Evolutionary conservation across 2,797 vertebrate species (phyloP), one percentile per base, ranked within the genome.

Genomic region (Muscicapa comitata): DNA sequence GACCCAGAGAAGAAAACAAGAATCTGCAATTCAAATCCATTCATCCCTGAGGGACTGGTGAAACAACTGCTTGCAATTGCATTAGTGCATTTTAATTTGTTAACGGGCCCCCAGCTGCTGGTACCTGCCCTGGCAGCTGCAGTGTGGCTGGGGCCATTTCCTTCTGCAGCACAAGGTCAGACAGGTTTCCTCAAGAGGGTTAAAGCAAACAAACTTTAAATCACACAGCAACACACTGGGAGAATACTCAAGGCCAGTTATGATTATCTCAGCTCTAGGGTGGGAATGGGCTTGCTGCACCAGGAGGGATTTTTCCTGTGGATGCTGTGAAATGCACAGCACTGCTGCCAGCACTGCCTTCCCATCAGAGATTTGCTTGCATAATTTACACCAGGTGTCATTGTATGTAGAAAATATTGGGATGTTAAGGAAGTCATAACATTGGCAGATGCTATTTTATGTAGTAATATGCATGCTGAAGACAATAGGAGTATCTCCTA

Each of bases 51-150:
- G 85, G 84, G 71, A 31, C 35, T 67, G 68, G 61, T 65, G 84
- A 89, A 94, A 96, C 91, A 96, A 95, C 72, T 77, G 68, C 81
- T 94, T 90, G 72, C 87, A 79, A 87, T 77, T 95, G 75, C 78
- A 91, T 92, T 91, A 94, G 94, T 93, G 89, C 93, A 86, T 96
- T 96, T 93, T 91, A 94, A 94, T 87, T 31, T 8, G 31, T 91
- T 94, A 94, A 94, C 3, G 5, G 67, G 37, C 50, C 85, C 78
- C 65, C 89, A 91, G 89, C 81, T 91, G 84, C 91, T 88, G 89
- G 53, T 71, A 77, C 90, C 89, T 94, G 95, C 78, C 72, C 78
- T 0, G 0, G 90, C 87, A 86, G 85, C 89, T 86, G 78, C 40
- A 83, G 57, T 0, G 21, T 74, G 81, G 65, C 54, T 65, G 6